A percentile compares a stretch with the other conserved stretches of the same genome.
These are phyloP conservation scores for Gopherus evgoodei DNA, from an alignment of 2,113 vertebrate genomes.

Conservation along the genomic window DNA sequence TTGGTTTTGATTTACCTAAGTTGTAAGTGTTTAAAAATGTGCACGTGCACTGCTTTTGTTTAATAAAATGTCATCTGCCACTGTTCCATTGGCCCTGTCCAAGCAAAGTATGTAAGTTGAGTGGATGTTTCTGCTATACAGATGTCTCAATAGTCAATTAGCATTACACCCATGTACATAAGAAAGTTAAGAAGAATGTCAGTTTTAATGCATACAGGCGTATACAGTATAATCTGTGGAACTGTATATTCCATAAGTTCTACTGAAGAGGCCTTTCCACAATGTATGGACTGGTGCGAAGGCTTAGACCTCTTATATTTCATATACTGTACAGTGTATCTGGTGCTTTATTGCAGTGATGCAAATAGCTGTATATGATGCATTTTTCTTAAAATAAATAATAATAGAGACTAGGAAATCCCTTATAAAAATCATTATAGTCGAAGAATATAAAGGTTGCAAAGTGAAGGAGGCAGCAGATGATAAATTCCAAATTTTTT, in stretches of 20 bases:
- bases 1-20: not conserved
- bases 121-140: not conserved
- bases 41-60: not conserved
- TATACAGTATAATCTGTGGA: not conserved
- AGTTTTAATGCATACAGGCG: not conserved
- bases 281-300: not conserved
- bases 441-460: not conserved
- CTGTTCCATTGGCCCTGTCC: not conserved
- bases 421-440: not conserved
- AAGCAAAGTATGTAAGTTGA: not conserved
- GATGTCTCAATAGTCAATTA: not conserved
- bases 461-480: not conserved
- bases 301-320: not conserved
- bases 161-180: not conserved
- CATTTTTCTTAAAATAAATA: not conserved
- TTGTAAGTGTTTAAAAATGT: not conserved
- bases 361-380: not conserved
- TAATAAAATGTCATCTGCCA: not conserved
- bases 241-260: not conserved
- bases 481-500: not conserved
- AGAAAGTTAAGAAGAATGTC: not conserved
- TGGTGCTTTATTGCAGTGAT: not conserved
- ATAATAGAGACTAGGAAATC: not conserved
- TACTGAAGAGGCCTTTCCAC: not conserved
- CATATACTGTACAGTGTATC: not conserved